Base-by-base conservation (phyloP, 2,113 vertebrate genomes). In the Morone saxatilis region DNA sequence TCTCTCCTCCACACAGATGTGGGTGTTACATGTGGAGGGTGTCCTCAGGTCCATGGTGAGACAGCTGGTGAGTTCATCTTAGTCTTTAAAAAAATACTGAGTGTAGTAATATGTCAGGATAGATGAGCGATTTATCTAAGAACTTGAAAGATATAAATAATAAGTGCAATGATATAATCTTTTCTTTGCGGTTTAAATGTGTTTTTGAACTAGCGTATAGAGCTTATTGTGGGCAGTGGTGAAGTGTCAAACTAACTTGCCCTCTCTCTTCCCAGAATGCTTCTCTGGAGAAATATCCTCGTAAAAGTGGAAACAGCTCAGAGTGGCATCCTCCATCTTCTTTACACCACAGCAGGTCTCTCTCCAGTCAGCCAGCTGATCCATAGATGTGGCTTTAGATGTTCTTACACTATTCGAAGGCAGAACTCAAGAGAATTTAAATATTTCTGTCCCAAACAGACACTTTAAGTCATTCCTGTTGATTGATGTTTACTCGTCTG, bases 1-100 rank as follows among this genome's bases (percentile, higher is more conserved):
- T 48, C 60, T 51, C 56, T 63, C 61, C 25, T 19, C 50, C 41
- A n/a, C 77, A 69, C 85, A 94, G 90, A 81, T 83, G 76, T 92
- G 91, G 87, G 86, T 86, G 61, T 76, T 65, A 75, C 85, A 90
- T 76, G 75, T 86, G 62, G 68, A 92, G 77, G 84, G 9, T 38
- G 78, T 94, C 68, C 87, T 94, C 71, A 74, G 72, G 68, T 90
- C 87, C 48, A 89, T 89, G 80, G 73, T 19, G 25, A 88, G 72
- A 76, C 71, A 89, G 72, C 81, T 91, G 91, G 92, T 94, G 81
- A 90, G 92, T 88, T n/a, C 1, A 59, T 45, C 47, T 9, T 22
- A 76, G 59, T 56, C 22, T 13, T 5, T 10, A 16, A 41, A 50
- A 31, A 51, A 22, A 56, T 14, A 74, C 4, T 9, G 25, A 17